These are phyloP conservation scores for Pelecanus crispus DNA, from an alignment of 2,113 vertebrate genomes.

Conservation along the genomic window DNA sequence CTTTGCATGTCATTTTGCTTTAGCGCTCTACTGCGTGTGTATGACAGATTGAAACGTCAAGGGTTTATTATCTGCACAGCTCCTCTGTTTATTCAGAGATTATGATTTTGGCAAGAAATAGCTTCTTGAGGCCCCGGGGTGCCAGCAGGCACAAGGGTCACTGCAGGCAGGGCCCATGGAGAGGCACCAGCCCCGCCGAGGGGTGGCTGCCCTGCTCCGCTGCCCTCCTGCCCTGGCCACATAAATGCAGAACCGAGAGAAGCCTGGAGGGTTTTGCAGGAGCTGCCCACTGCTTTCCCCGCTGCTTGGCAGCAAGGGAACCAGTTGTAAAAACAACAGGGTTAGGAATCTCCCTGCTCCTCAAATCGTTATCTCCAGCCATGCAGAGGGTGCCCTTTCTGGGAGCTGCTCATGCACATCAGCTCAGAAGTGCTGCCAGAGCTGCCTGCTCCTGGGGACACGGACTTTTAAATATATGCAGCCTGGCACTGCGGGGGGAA, in stretches of 20 bases:
- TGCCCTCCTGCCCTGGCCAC: not conserved
- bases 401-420: rapidly evolving
- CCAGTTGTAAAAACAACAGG: not conserved
- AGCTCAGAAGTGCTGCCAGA: not conserved
- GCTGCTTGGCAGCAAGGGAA: not conserved
- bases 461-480: rapidly evolving
- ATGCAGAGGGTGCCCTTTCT: not conserved
- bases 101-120: not conserved
- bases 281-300: not conserved
- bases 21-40: not conserved
- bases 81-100: not conserved
- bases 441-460: not conserved
- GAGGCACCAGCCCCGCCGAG: not conserved
- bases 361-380: rapidly evolving
- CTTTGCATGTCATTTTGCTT: not conserved
- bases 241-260: not conserved
- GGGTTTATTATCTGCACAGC: not conserved
- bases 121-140: not conserved
- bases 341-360: not conserved
- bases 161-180: not conserved
- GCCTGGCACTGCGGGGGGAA: not conserved
- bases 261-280: not conserved
- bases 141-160: not conserved
- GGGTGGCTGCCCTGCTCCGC: not conserved
- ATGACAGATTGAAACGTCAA: not conserved